phyloP scores from a whole-genome alignment of 2,113 vertebrate species.

The Heterotis niloticus region DNA sequence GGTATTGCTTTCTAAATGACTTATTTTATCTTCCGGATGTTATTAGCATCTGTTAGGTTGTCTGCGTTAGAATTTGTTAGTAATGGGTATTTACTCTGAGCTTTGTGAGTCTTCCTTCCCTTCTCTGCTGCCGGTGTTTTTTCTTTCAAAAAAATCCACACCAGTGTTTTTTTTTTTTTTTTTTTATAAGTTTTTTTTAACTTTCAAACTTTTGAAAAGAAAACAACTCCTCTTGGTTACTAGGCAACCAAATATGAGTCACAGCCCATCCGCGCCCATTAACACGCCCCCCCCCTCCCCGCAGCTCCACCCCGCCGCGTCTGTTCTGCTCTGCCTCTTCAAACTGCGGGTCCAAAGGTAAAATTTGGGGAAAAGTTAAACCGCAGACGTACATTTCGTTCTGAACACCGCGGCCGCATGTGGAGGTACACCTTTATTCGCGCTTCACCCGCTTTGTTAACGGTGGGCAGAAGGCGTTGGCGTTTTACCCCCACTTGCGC shows the following conservation, averaged over 20 bases:
- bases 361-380: too few species aligned
- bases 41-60: too few species aligned
- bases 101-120: constrained; percentile 4
- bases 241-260: constrained; percentile 70
- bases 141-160: constrained; percentile 61
- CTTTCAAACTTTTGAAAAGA: constrained; percentile 43
- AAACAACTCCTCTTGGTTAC: constrained; percentile 64
- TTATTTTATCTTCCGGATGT: neutral
- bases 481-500: too few species aligned
- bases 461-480: too few species aligned
- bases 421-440: too few species aligned
- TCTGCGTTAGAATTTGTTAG: too few species aligned
- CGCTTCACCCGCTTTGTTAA: too few species aligned
- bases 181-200: constrained; percentile 33
- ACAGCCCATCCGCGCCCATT: constrained; percentile 58
- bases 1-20: neutral
- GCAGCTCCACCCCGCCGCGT: neutral
- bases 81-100: constrained; percentile 33
- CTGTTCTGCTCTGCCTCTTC: neutral
- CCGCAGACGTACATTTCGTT: too few species aligned
- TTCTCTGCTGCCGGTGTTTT: neutral
- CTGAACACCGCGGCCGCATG: too few species aligned
- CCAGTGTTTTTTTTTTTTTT: constrained; percentile 35
- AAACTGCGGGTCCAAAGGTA: too few species aligned
- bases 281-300: constrained; percentile 33